phyloP scores from a whole-genome alignment of 2,113 vertebrate genomes.

The Plecturocebus donacophilus region DNA sequence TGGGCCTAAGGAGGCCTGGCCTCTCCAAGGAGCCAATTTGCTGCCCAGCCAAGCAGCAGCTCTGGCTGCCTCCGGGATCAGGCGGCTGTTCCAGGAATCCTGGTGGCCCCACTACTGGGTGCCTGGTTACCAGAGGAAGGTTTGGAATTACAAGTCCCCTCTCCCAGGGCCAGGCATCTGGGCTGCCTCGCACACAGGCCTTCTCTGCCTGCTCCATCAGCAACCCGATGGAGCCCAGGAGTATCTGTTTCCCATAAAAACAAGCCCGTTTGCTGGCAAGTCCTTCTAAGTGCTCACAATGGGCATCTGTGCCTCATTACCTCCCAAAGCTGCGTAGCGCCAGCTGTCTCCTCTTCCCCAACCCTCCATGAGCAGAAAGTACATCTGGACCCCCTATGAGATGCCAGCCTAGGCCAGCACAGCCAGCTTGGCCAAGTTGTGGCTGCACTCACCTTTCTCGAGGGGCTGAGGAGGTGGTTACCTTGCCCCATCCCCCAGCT shows the following conservation, averaged over 20 bases:
- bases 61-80: not conserved
- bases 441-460: not conserved
- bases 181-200: not conserved
- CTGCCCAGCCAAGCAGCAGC: not conserved
- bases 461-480: not conserved
- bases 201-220: not conserved
- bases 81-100: constrained; percentile 42
- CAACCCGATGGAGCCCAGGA: not conserved
- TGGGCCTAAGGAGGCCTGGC: not conserved
- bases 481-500: not conserved
- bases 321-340: not conserved
- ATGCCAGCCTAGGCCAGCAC: not conserved
- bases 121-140: constrained; percentile 59
- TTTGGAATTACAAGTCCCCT: constrained; percentile 57
- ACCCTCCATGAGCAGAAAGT: not conserved
- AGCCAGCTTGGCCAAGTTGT: not conserved
- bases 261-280: not conserved
- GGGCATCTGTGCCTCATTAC: not conserved
- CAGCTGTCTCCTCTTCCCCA: not conserved
- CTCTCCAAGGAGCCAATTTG: not conserved
- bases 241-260: not conserved
- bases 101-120: not conserved
- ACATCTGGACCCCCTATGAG: not conserved
- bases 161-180: not conserved
- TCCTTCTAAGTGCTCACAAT: not conserved